Percentiles rank a stretch among this genome's conserved stretches.
phyloP scores from a whole-genome alignment of 2,113 vertebrate genomes.

The Catagonus wagneri region DNA sequence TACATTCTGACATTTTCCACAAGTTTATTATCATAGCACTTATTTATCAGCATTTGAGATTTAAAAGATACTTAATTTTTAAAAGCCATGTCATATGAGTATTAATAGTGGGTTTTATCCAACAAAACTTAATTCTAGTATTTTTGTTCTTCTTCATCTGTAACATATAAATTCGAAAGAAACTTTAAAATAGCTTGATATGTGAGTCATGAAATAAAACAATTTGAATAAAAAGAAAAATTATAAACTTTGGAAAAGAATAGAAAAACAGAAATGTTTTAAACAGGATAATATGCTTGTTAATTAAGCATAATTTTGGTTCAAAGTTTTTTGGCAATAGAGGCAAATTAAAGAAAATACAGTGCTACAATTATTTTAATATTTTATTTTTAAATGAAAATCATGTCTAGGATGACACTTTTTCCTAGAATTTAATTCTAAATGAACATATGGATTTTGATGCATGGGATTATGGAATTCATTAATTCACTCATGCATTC shows the following conservation, averaged over 20 bases:
- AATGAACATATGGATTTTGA: background rate
- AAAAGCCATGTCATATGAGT: background rate
- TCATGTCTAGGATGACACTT: background rate
- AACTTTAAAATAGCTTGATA: background rate
- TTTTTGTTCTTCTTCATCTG: background rate
- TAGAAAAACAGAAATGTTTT: slow-evolving; percentile 3
- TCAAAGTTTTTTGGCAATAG: background rate
- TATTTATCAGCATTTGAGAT: background rate
- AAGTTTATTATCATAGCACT: background rate
- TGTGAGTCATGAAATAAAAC: background rate
- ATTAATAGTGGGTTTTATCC: background rate
- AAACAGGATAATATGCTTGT: background rate
- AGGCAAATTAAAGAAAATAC: slow-evolving; percentile 4
- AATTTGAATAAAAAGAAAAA: slow-evolving; percentile 31
- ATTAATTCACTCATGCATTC: background rate
- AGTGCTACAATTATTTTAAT: background rate
- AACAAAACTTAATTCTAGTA: background rate
- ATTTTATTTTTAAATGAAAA: slow-evolving; percentile 26
- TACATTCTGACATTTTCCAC: background rate
- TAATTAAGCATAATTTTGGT: background rate
- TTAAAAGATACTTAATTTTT: slow-evolving; percentile 41
- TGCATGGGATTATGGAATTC: background rate
- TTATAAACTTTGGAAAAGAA: background rate
- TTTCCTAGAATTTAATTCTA: slow-evolving; percentile 35
- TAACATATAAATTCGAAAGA: background rate